Base-by-base conservation (phyloP, 1,140 invertebrate genomes). In the Vanessa atalanta region DNA sequence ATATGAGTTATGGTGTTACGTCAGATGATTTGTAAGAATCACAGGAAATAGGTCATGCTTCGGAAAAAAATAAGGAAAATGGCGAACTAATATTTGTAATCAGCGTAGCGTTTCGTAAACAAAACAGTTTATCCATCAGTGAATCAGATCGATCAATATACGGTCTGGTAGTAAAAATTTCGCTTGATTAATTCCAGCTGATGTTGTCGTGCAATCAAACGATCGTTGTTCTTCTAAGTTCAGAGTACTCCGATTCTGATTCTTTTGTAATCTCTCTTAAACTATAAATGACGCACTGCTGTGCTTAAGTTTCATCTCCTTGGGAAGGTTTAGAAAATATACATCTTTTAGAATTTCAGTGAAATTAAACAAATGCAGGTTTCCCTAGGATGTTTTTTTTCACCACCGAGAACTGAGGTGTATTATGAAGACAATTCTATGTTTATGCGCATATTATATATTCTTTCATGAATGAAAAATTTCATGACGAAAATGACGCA, bases 11-110 rank as follows among this genome's bases (percentile, higher is more conserved):
- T 75, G 73, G 47, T 37, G 47, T 55, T 50, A 12, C 64, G 53
- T 31, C n/a, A n/a, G 68, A 75, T 70, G 73, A 75, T 69, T 70
- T 57, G 55, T 71, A 71, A 75, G 68, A 71, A 70, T 64, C 9
- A 31, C 26, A 53, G 9, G 61, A 47, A 75, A 57, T 70, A 60
- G 73, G 67, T 71, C 73, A 47, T 67, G 47, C 63, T 31, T 63
- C 63, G 53, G 61, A 50, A 70, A 70, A 75, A 75, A 71, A 71
- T 69, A 75, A 75, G 73, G 64, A 71, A 71, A 66, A 75, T 65
- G 67, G n/a, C 23, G 31, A 63, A 43, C 55, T 67, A 73, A 70
- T 75, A 75, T 71, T 75, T 75, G 69, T 71, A 71, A 75, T 75
- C 73, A 71, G 69, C 51, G 65, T 66, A 69, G 65, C 72, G 69